Evolutionary conservation across 1,140 invertebrate genomes (phyloP).

Genomic region (Drosophila sechellia): DNA sequence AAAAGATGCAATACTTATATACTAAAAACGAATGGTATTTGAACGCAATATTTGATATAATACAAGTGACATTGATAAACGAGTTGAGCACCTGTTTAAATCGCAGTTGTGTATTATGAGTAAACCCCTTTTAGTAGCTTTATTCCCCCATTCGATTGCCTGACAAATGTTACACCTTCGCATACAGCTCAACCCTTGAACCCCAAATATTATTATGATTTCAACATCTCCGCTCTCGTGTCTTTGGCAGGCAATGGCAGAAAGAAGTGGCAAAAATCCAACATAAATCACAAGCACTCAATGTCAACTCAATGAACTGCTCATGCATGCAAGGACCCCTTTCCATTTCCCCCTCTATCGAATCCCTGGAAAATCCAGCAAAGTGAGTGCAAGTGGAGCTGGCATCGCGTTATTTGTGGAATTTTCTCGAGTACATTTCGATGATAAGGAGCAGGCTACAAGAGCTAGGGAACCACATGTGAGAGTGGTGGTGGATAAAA

Average conservation of each 20-base stretch:
- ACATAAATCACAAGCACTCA: slow-evolving; percentile 81
- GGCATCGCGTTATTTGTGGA: slow-evolving; percentile 78
- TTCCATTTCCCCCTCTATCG: not conserved
- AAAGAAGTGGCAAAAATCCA: slow-evolving; percentile 42
- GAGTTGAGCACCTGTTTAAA: not conserved
- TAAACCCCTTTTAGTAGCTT: not conserved
- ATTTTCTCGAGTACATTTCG: slow-evolving; percentile 82
- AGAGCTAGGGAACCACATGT: slow-evolving; percentile 13
- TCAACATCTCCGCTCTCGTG: not conserved
- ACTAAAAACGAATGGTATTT: too few relatives aligned
- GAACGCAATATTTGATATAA: not conserved
- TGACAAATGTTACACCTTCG: slow-evolving; percentile 45
- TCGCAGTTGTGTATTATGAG: not conserved
- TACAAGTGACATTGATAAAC: slow-evolving; percentile 1
- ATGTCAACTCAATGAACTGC: slow-evolving; percentile 82
- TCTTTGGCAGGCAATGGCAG: slow-evolving; percentile 29
- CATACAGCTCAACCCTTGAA: slow-evolving; percentile 7
- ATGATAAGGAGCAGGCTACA: slow-evolving; percentile 63
- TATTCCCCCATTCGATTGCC: not conserved
- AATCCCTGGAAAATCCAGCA: slow-evolving; percentile 4
- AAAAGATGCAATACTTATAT: too few relatives aligned
- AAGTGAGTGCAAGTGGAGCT: slow-evolving; percentile 59
- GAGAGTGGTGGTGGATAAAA: not conserved
- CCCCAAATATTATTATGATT: not conserved
- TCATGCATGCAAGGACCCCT: slow-evolving; percentile 54